These are phyloP conservation scores for Lagorchestes hirsutus DNA, from an alignment of 2,797 vertebrate species.

Conservation along the genomic window DNA sequence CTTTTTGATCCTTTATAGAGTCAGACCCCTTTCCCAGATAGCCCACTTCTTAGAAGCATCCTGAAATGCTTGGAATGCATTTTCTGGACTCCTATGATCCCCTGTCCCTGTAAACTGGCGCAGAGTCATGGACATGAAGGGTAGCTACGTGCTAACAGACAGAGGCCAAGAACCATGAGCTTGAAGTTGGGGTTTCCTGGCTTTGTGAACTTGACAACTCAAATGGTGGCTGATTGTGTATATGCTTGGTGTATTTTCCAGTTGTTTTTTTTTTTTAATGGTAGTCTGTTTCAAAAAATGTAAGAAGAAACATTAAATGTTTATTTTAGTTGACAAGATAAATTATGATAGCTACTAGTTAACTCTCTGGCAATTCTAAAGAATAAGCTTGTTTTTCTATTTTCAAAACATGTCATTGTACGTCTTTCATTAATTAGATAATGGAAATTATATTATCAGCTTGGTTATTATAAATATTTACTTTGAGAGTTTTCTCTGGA, in stretches of 20 bases:
- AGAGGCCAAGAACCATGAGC: slow-evolving; percentile 65
- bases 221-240: slow-evolving; percentile 65
- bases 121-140: slow-evolving; percentile 36
- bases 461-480: slow-evolving; percentile 59
- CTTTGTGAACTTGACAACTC: slow-evolving; percentile 73
- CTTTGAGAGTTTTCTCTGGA: slow-evolving; percentile 58
- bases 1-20: background rate
- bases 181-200: slow-evolving; percentile 74
- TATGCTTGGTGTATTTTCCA: slow-evolving; percentile 66
- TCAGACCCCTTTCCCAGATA: background rate
- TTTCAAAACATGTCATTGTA: slow-evolving; percentile 77
- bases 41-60: background rate
- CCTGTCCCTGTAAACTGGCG: slow-evolving; percentile 65
- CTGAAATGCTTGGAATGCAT: background rate
- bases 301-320: slow-evolving; percentile 73
- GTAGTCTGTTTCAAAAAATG: slow-evolving; percentile 72
- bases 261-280: slow-evolving; percentile 44
- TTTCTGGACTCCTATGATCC: background rate
- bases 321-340: slow-evolving; percentile 75
- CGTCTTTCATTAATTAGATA: slow-evolving; percentile 70
- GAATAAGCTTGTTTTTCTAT: slow-evolving; percentile 66
- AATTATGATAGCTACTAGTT: slow-evolving; percentile 62
- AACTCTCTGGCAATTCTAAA: slow-evolving; percentile 62
- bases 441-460: slow-evolving; percentile 54
- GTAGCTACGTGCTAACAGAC: slow-evolving; percentile 63